phyloP scores from a whole-genome alignment of 2,113 vertebrate genomes.

The Apaloderma vittatum region DNA sequence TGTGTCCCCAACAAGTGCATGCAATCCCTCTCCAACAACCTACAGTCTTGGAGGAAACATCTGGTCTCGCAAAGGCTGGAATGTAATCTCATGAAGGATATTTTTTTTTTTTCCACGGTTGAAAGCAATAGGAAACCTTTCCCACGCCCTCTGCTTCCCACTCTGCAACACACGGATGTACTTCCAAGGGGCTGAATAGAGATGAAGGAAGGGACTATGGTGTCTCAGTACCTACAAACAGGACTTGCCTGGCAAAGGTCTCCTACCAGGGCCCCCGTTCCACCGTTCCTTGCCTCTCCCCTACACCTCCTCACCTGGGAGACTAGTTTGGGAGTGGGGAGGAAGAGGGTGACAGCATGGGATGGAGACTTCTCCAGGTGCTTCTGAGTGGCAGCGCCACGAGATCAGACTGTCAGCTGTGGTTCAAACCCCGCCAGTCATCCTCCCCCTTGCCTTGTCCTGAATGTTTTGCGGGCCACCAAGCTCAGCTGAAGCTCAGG shows the following conservation, averaged over 20 bases:
- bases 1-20: neutral
- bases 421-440: neutral
- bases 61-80: neutral
- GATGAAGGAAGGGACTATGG: neutral
- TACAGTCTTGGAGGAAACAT: slow-evolving; percentile 29
- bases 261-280: neutral
- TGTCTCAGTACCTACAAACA: neutral
- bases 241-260: neutral
- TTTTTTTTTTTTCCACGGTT: neutral
- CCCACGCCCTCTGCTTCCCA: slow-evolving; percentile 8
- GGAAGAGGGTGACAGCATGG: neutral
- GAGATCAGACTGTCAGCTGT: neutral
- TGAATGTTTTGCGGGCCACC: accelerated
- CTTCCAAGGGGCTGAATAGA: neutral
- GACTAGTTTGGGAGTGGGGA: neutral
- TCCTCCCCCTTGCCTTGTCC: neutral
- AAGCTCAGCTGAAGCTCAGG: neutral
- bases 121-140: slow-evolving; percentile 2
- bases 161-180: neutral
- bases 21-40: neutral
- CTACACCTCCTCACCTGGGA: neutral
- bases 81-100: neutral
- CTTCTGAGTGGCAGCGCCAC: neutral
- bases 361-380: neutral
- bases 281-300: neutral